Evolutionary conservation across 2,113 vertebrate species (phyloP).

Genomic region (Zonotrichia leucophrys): DNA sequence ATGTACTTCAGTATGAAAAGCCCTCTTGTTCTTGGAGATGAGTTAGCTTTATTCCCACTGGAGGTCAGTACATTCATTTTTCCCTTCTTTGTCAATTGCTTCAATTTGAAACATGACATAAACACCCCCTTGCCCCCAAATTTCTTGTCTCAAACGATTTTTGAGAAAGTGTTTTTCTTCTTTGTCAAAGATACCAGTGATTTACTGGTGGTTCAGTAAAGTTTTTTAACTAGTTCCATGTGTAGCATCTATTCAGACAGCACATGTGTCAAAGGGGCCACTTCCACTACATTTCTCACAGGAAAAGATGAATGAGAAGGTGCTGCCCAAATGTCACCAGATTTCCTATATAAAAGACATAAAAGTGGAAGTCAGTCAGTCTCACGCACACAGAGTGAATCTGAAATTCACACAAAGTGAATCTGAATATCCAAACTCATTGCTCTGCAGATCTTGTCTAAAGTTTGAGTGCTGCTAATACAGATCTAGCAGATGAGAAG

Average conservation of each 20-base stretch:
- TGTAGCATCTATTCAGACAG: not conserved
- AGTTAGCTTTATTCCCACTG: slow-evolving; percentile 8
- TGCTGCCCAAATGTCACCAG: not conserved
- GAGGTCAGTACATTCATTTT: slow-evolving; percentile 8
- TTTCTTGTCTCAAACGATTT: slow-evolving; percentile 29
- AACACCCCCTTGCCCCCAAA: not conserved
- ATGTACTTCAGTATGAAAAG: not conserved
- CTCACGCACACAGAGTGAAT: not conserved
- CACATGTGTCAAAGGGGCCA: slow-evolving; percentile 15
- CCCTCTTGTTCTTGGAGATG: slow-evolving; percentile 1
- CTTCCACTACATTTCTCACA: not conserved
- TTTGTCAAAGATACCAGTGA: slow-evolving; percentile 23
- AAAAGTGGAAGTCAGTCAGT: not conserved
- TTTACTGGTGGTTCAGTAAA: slow-evolving; percentile 5
- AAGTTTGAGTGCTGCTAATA: not conserved
- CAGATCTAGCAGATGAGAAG: not conserved
- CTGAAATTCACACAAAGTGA: not conserved
- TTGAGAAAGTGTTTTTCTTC: slow-evolving; percentile 20
- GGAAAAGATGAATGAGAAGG: slow-evolving; percentile 17
- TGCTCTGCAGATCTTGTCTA: not conserved
- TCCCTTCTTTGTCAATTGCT: slow-evolving; percentile 15
- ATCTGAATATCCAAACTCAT: not conserved
- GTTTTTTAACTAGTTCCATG: slow-evolving; percentile 18
- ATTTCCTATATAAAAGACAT: not conserved
- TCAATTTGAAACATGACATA: slow-evolving; percentile 27